Conservation (phyloP, 2,797 vertebrate genomes). For the Tenualosa ilisha region DNA sequence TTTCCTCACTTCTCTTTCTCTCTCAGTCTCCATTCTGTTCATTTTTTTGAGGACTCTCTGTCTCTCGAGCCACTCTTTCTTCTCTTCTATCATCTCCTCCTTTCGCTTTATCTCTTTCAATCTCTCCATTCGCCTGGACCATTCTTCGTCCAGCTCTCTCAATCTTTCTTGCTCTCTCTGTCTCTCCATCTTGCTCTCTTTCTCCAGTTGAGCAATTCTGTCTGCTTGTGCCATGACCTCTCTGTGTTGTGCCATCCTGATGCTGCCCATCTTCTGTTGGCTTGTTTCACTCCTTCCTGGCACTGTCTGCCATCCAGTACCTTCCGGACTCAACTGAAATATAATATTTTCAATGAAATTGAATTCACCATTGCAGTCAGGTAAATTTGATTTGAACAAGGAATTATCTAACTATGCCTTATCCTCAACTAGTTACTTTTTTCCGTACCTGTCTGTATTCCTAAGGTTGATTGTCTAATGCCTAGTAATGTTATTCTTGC, state of each 20-base stretch:
- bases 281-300: not conserved
- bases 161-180: not conserved
- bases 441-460: too few relatives aligned
- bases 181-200: not conserved
- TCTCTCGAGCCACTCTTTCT: not conserved
- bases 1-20: not conserved
- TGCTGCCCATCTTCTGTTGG: too few relatives aligned
- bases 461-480: too few relatives aligned
- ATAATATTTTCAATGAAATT: not conserved
- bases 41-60: not conserved
- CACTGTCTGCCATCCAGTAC: not conserved
- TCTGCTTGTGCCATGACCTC: not conserved
- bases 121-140: not conserved
- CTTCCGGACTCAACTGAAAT: not conserved
- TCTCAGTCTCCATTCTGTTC: not conserved
- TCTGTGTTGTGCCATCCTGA: not conserved
- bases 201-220: not conserved
- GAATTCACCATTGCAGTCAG: too few relatives aligned
- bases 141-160: not conserved
- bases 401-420: too few relatives aligned
- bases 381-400: too few relatives aligned
- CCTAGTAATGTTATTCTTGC: too few relatives aligned
- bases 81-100: not conserved
- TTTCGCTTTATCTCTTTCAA: not conserved
- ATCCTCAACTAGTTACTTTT: too few relatives aligned